Percentiles rank a stretch among this genome's conserved stretches.
Conservation (phyloP, 2,888 invertebrate species). For the Ecliptopera silaceata region DNA sequence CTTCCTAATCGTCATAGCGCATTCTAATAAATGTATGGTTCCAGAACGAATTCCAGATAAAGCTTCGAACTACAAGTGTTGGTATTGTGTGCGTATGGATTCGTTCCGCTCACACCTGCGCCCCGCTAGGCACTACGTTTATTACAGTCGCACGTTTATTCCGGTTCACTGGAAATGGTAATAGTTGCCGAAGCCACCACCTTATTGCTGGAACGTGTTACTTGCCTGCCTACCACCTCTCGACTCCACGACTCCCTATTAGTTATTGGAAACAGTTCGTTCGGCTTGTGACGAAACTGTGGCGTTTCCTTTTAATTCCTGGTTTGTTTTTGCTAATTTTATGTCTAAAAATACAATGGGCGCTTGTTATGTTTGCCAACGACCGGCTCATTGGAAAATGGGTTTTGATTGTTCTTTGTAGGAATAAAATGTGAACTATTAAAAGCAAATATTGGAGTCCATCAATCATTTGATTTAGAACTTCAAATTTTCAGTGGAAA, state of each 20-base stretch:
- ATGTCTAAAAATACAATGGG: slow-evolving; percentile 18
- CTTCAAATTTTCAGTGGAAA: slow-evolving; percentile 8
- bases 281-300: slow-evolving; percentile 33
- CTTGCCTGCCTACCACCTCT: slow-evolving; percentile 29
- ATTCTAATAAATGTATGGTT: slow-evolving; percentile 21
- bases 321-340: slow-evolving; percentile 21
- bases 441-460: slow-evolving; percentile 19
- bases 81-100: slow-evolving; percentile 25
- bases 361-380: slow-evolving; percentile 15
- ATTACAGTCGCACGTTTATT: slow-evolving; percentile 58
- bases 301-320: slow-evolving; percentile 33
- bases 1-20: neutral
- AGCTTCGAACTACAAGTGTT: slow-evolving; percentile 26
- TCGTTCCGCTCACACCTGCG: slow-evolving; percentile 37
- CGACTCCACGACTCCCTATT: slow-evolving; percentile 34
- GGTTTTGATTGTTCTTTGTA: slow-evolving; percentile 1
- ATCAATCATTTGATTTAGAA: slow-evolving; percentile 16
- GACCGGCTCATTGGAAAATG: slow-evolving; percentile 13
- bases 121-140: slow-evolving; percentile 42
- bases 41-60: slow-evolving; percentile 31
- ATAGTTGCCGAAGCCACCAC: slow-evolving; percentile 50
- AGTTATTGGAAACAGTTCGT: slow-evolving; percentile 37
- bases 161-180: slow-evolving; percentile 69
- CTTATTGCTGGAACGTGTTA: slow-evolving; percentile 58
- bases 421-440: slow-evolving; percentile 15